Evolutionary conservation across 2,797 vertebrate genomes (phyloP).

Genomic region (Microctenopoma steveboyesi): DNA sequence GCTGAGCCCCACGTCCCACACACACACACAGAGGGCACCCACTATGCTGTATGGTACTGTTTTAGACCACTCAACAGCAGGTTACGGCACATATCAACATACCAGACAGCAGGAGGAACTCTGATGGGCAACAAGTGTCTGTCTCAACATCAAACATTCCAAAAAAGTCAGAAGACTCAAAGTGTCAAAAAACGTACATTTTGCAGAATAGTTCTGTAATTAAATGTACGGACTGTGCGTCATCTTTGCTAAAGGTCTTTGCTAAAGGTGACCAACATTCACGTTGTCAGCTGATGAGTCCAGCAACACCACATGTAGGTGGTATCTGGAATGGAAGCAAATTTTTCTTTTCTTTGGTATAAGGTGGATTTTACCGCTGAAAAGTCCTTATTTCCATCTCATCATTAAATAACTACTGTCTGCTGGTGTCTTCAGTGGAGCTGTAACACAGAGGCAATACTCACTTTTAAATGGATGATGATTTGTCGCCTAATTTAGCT

Average conservation of each 20-base stretch:
- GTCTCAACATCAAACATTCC: background rate
- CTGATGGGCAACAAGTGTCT: background rate
- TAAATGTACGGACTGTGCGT: too few relatives aligned
- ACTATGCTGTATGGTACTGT: background rate
- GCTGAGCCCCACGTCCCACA: slow-evolving; percentile 52
- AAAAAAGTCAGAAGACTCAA: too few relatives aligned
- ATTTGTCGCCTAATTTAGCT: slow-evolving; percentile 43
- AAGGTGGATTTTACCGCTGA: too few relatives aligned
- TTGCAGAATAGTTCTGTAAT: too few relatives aligned
- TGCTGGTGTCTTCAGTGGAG: background rate
- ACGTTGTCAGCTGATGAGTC: too few relatives aligned
- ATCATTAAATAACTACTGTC: background rate
- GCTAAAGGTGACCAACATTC: too few relatives aligned
- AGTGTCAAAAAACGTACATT: too few relatives aligned
- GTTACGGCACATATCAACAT: background rate
- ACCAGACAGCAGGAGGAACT: background rate
- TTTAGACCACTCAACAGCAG: background rate
- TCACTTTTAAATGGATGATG: slow-evolving; percentile 3
- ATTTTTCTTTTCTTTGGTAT: too few relatives aligned
- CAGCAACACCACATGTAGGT: too few relatives aligned
- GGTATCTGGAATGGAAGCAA: too few relatives aligned
- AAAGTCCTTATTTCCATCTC: too few relatives aligned
- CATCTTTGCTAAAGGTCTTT: too few relatives aligned
- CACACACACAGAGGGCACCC: slow-evolving; percentile 4
- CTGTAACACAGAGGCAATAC: slow-evolving; percentile 1